Evolutionary conservation across 2,888 invertebrate species (phyloP).

Genomic region (Melitaea athalia): DNA sequence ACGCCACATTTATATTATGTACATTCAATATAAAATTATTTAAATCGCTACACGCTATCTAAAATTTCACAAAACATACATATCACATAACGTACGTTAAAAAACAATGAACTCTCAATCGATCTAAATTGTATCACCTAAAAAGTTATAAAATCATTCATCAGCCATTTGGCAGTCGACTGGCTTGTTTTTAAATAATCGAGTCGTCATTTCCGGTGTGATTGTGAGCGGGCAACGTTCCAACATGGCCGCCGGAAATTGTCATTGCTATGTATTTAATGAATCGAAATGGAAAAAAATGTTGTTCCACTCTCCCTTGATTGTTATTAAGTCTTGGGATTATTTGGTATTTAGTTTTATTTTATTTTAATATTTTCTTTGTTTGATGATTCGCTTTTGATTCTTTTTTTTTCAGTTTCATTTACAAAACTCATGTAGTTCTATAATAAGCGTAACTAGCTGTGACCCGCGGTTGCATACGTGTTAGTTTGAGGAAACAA

Average conservation of each 20-base stretch:
- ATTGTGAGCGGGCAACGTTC: constrained; percentile 55
- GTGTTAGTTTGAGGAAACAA: too few relatives aligned
- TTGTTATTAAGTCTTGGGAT: constrained; percentile 33
- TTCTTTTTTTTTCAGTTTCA: not conserved
- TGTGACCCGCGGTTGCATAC: too few relatives aligned
- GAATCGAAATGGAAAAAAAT: constrained; percentile 52
- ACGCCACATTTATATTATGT: too few relatives aligned
- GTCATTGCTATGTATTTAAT: constrained; percentile 61
- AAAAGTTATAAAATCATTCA: constrained; percentile 20
- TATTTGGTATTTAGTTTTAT: constrained; percentile 26
- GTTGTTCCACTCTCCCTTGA: constrained; percentile 25
- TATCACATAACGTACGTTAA: not conserved
- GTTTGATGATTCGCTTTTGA: not conserved
- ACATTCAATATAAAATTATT: too few relatives aligned
- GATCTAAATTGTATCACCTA: constrained; percentile 5
- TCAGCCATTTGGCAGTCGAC: constrained; percentile 32
- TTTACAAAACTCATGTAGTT: not conserved
- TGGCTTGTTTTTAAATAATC: constrained; percentile 53
- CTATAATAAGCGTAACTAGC: too few relatives aligned
- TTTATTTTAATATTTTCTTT: not conserved
- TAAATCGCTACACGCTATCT: not conserved
- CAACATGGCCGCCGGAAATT: constrained; percentile 67
- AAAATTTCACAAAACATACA: not conserved
- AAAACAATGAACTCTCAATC: not conserved
- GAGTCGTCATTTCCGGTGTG: constrained; percentile 61